Conservation (phyloP, 2,113 vertebrate genomes). For the Apistogramma diplotaenia region DNA sequence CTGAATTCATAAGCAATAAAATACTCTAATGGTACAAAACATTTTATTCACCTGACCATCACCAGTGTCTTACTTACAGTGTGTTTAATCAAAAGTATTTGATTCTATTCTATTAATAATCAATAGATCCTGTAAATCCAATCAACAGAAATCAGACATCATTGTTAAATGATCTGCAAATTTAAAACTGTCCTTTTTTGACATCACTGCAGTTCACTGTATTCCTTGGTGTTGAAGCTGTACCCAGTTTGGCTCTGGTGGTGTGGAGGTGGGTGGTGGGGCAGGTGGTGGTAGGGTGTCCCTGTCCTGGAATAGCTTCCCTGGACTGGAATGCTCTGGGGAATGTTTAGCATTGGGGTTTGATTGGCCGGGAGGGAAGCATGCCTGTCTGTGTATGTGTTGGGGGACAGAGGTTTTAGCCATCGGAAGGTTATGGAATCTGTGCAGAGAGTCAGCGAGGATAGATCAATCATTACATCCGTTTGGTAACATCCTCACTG, state of each 20-base stretch:
- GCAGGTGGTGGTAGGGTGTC: conserved; percentile 1
- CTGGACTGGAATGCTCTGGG: conserved; percentile 69
- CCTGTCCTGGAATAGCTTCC: conserved; percentile 76
- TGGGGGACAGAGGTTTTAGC: conserved; percentile 5
- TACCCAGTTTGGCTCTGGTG: conserved; percentile 25
- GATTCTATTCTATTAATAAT: neutral
- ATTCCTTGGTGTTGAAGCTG: neutral
- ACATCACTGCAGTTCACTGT: neutral
- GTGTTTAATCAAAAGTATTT: too few species aligned
- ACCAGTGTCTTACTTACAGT: neutral
- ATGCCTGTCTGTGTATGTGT: conserved; percentile 15
- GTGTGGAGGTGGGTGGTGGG: conserved; percentile 1
- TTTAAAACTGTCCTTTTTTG: neutral
- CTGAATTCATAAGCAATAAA: neutral
- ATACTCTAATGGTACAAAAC: neutral
- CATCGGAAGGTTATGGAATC: conserved; percentile 56
- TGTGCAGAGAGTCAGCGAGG: conserved; percentile 32
- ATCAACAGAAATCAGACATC: neutral
- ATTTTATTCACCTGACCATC: conserved; percentile 1
- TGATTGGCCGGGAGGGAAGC: conserved; percentile 40
- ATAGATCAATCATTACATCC: conserved; percentile 62
- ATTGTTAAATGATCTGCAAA: neutral
- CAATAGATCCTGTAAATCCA: neutral
- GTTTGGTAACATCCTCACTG: conserved; percentile 56
- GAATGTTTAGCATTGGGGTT: conserved; percentile 55